Evolutionary conservation across 2,888 invertebrate genomes (phyloP).

Genomic region (Clitarchus hookeri): DNA sequence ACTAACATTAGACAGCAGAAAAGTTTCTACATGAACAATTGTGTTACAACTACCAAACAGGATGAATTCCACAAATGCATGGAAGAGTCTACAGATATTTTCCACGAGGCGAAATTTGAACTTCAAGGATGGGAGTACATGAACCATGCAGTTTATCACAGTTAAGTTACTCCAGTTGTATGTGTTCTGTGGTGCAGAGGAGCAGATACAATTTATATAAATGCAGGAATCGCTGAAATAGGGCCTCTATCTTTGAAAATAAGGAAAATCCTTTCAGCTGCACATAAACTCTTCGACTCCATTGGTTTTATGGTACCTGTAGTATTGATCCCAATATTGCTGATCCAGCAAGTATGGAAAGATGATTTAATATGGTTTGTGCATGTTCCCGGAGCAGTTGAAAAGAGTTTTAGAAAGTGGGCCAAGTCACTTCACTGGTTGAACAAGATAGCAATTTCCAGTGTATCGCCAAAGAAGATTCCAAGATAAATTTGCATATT

Average conservation of each 20-base stretch:
- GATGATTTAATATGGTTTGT: not conserved
- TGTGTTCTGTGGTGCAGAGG: too few species aligned
- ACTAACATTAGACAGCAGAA: not conserved
- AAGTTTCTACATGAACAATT: not conserved
- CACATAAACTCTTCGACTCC: too few species aligned
- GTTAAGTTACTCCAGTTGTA: not conserved
- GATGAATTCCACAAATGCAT: not conserved
- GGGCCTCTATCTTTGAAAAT: too few species aligned
- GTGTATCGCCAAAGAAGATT: not conserved
- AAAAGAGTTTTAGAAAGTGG: not conserved
- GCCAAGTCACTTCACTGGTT: not conserved
- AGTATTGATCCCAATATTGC: not conserved
- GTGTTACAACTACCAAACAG: not conserved
- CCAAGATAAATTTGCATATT: not conserved
- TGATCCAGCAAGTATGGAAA: not conserved
- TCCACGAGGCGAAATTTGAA: constrained; percentile 5
- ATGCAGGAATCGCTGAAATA: too few species aligned
- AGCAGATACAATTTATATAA: too few species aligned
- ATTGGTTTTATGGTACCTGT: not conserved
- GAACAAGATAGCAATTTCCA: not conserved
- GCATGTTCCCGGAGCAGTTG: not conserved
- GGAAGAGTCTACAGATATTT: not conserved
- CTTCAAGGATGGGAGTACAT: not conserved
- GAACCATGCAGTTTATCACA: not conserved
- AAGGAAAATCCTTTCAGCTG: too few species aligned